Conservation (phyloP, 2,113 vertebrate genomes). For the Python bivittatus region DNA sequence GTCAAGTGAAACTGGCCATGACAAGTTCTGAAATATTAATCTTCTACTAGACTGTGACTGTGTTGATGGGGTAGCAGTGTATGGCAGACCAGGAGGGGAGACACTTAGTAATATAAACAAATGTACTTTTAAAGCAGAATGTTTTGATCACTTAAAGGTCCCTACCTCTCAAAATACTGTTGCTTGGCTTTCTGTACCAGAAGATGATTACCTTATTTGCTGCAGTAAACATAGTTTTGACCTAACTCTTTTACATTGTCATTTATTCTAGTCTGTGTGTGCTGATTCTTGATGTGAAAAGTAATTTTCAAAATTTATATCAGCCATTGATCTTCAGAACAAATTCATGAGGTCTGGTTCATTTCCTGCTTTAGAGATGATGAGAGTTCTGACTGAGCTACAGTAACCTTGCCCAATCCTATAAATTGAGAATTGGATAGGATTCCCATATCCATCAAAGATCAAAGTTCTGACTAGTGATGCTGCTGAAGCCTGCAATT, state of each 20-base stretch:
- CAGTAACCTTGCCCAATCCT: background rate
- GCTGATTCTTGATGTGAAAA: background rate
- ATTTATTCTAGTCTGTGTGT: background rate
- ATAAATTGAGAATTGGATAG: background rate
- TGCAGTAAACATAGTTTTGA: background rate
- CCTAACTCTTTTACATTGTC: background rate
- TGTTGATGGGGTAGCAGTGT: conserved; percentile 39
- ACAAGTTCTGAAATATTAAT: conserved; percentile 88
- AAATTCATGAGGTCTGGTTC: background rate
- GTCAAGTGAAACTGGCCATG: conserved; percentile 75
- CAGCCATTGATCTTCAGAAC: background rate
- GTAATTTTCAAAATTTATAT: background rate
- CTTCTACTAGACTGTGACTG: conserved; percentile 71
- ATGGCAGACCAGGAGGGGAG: conserved; percentile 41
- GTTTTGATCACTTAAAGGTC: conserved; percentile 38
- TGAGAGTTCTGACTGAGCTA: background rate
- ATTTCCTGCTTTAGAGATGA: background rate
- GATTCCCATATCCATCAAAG: background rate
- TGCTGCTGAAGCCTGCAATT: background rate
- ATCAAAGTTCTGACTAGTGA: background rate
- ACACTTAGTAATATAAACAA: conserved; percentile 48
- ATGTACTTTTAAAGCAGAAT: conserved; percentile 46
- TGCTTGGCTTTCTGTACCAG: conserved; percentile 1
- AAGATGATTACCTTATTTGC: background rate
- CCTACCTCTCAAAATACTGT: conserved; percentile 29